Base-by-base conservation (phyloP, 2,888 invertebrate species). In the Strigamia crassipes region DNA sequence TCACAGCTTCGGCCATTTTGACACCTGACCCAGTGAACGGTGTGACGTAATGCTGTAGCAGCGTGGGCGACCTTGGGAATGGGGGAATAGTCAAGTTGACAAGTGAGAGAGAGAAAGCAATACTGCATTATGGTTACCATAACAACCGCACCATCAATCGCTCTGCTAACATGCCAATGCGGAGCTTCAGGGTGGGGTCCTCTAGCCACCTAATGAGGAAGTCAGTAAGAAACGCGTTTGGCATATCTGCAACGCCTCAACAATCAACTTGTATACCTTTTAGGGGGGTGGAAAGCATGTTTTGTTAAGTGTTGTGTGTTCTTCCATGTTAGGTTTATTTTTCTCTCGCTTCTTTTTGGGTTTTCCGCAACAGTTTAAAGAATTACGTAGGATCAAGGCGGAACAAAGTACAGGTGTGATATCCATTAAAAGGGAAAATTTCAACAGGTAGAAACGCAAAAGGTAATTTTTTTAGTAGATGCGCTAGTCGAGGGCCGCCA, bases 161-260 rank as follows among this genome's bases (percentile, higher is more conserved):
- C n/a, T 56, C 56, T n/a, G 5, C 18, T 18, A 56, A 18, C 56
- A 56, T 56, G 56, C 56, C 56, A 56, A 56, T 56, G 56, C 56
- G 56, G 56, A 18, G 56, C 56, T 56, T 56, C 56, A 21, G 56
- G 56, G 56, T 56, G 56, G 56, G 56, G 56, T 56, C n/a, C 56
- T 56, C 18, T 56, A 18, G 18, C 56, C 56, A 56, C 56, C 56
- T 56, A 56, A 56, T 56, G 56, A 56, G 56, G 56, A 56, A 56
- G 56, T 18, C 18, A 6, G 9, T 18, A 46, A 3, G 18, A 18
- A 56, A 21, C 56, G 21, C n/a, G 56, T 56, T 18, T 18, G 18
- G 56, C 15, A 56, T 56, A 56, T 27, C 27, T 27, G 27, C 18
- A 56, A 56, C 18, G 18, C 56, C 56, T 56, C 18, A 56, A 18